Evolutionary conservation across 2,113 vertebrate species (phyloP).

Genomic region (Daboia siamensis): DNA sequence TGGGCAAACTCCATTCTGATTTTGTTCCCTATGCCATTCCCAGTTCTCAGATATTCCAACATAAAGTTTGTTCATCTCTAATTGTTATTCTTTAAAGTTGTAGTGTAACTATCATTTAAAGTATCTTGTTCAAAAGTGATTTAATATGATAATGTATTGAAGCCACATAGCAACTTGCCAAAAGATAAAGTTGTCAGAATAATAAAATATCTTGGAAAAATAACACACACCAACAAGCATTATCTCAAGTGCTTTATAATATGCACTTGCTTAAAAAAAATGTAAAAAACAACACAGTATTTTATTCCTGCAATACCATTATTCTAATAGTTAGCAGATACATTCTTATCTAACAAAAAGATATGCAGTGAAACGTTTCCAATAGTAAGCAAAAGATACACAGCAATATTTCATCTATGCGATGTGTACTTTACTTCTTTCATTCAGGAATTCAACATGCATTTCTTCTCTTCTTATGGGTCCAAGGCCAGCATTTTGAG

Average conservation of each 20-base stretch:
- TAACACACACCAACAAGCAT: not conserved
- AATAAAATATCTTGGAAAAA: not conserved
- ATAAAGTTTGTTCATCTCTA: not conserved
- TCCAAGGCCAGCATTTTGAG: not conserved
- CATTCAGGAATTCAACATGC: not conserved
- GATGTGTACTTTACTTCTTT: not conserved
- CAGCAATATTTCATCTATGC: not conserved
- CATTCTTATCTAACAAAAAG: not conserved
- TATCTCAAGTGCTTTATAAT: not conserved
- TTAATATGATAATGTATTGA: not conserved
- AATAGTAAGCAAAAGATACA: not conserved
- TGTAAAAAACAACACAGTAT: not conserved
- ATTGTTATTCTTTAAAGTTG: not conserved
- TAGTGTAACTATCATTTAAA: not conserved
- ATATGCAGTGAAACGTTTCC: not conserved
- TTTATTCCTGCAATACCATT: not conserved
- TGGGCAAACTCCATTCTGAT: not conserved
- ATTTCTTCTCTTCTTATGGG: not conserved
- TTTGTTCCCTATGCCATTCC: not conserved
- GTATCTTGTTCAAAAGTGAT: not conserved
- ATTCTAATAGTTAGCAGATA: not conserved
- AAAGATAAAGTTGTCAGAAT: slow-evolving; percentile 5
- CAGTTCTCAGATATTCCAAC: not conserved
- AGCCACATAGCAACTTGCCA: not conserved
- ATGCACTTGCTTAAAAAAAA: not conserved